These are phyloP conservation scores for Antitype chi DNA, from an alignment of 2,888 invertebrate genomes.

Conservation along the genomic window DNA sequence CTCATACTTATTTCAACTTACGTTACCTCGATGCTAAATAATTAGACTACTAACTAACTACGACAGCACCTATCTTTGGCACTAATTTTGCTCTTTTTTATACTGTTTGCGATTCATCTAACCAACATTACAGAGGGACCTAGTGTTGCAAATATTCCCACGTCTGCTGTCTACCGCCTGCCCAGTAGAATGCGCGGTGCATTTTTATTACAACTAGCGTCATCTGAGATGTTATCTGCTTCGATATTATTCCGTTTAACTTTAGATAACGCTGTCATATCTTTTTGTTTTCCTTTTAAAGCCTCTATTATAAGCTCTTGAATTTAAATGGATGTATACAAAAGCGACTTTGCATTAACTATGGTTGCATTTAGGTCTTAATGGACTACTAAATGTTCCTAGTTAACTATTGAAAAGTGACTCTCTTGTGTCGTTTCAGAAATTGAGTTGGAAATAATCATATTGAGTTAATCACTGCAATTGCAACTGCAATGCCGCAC, in stretches of 20 bases:
- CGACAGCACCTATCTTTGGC: not conserved
- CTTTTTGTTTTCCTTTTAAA: slow-evolving; percentile 58
- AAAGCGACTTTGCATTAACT: slow-evolving; percentile 10
- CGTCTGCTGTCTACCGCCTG: slow-evolving; percentile 17
- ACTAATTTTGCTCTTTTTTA: not conserved
- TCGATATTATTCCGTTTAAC: slow-evolving; percentile 60
- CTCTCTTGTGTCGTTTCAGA: not conserved
- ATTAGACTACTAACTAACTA: not conserved
- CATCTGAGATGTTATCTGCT: slow-evolving; percentile 56
- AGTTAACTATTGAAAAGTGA: not conserved
- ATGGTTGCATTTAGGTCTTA: not conserved
- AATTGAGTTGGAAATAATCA: too few relatives aligned
- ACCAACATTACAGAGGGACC: not conserved
- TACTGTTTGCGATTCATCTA: slow-evolving; percentile 7
- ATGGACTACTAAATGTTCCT: not conserved
- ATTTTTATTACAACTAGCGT: slow-evolving; percentile 63
- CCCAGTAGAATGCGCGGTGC: slow-evolving; percentile 43
- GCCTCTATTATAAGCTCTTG: slow-evolving; percentile 47
- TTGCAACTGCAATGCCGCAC: not conserved
- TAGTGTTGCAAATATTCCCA: slow-evolving; percentile 47
- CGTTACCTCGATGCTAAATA: not conserved
- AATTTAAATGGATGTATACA: slow-evolving; percentile 31
- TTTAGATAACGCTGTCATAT: slow-evolving; percentile 44
- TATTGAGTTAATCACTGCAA: not conserved
- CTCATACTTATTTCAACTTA: not conserved